Evolutionary conservation across 92 coral and sea anemone genomes (phyloP), one percentile per base, ranked within the genome.

Genomic region (Zoanthus gigantus): DNA sequence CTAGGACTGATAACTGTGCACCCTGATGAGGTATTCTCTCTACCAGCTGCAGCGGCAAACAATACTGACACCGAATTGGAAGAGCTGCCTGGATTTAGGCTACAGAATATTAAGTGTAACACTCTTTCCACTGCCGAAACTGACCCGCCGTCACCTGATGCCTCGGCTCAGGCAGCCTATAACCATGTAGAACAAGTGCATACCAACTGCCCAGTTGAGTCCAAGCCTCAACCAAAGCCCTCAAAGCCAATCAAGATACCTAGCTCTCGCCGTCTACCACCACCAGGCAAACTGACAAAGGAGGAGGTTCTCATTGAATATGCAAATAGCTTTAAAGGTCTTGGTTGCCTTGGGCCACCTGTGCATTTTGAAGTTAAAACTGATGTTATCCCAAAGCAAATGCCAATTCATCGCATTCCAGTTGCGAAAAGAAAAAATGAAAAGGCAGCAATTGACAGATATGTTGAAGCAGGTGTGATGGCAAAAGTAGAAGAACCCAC

Each of bases 361-460:
- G 42, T 34, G 3, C 1, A 34, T 3, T 34, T 34, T 34, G 42
- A 34, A 34, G 42, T 34, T 3, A 34, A 34, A 34, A 34, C 42
- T 34, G 42, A 34, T 34, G 42, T 90, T 5, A 23, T 29, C 23
- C 93, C 91, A 9, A 72, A 89, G n/a, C 87, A 86, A 58, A 88
- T 86, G 42, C 42, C 3, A 0, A 34, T 23, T 23, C 23, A 23
- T 78, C 67, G 90, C 23, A 74, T 89, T 23, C 88, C 92, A 6
- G 92, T 89, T 12, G 90, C 90, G 37, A 92, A 88, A 85, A 60
- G 88, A 76, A 71, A 68, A 9, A 46, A 58, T 44, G 89, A 89
- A 83, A 85, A 92, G 87, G 83, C 52, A 71, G 94, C 88, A 52
- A 86, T 80, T 9, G 94, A 89, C 87, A 79, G 88, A 29, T 92